These are phyloP conservation scores for Neomonachus schauinslandi DNA, from an alignment of 2,113 vertebrate species.

Conservation along the genomic window DNA sequence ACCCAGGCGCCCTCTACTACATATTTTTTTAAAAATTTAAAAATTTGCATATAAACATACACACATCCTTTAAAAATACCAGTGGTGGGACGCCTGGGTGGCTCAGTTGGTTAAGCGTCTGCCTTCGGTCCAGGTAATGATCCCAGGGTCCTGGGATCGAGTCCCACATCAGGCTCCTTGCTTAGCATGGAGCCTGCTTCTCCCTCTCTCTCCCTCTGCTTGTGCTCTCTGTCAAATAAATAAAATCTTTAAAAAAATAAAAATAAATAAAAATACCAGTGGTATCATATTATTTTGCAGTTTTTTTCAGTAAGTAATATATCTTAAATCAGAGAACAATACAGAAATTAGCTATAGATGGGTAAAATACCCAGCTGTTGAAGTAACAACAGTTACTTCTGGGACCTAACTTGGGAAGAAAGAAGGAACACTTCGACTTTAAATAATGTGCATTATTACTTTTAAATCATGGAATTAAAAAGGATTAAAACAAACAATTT, in stretches of 20 bases:
- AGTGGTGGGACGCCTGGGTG: too few relatives aligned
- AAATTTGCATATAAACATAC: neutral
- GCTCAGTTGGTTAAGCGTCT: too few relatives aligned
- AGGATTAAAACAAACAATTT: neutral
- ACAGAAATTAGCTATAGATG: neutral
- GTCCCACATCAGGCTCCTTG: too few relatives aligned
- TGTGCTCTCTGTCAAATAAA: too few relatives aligned
- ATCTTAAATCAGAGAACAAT: neutral
- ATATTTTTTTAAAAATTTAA: neutral
- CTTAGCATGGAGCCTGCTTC: too few relatives aligned
- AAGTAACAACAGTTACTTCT: neutral
- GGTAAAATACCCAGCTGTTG: neutral
- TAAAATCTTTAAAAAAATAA: neutral
- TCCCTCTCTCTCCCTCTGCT: too few relatives aligned
- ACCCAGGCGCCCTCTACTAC: too few relatives aligned
- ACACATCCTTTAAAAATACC: neutral
- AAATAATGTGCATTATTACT: neutral
- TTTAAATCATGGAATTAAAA: conserved; percentile 19
- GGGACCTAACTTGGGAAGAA: neutral
- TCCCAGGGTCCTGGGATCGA: too few relatives aligned
- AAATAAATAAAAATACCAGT: conserved; percentile 39
- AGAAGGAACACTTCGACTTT: neutral
- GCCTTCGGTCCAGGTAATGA: too few relatives aligned
- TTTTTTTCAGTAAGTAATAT: neutral
- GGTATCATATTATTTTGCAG: neutral